Base-by-base conservation (phyloP, 2,888 invertebrate species). In the Cosmopolites sordidus region DNA sequence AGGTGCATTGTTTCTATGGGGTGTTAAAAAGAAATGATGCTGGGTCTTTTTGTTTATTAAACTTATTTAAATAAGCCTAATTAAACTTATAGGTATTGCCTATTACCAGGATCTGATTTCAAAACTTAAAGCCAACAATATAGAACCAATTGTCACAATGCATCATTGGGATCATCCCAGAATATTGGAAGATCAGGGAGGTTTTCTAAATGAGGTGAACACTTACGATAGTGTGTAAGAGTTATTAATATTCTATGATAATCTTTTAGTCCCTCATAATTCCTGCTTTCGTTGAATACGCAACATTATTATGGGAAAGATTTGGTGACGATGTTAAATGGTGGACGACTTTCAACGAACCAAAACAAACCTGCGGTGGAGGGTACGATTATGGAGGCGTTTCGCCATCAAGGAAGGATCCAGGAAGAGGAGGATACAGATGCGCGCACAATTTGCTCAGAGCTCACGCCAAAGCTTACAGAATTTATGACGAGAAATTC, bases 401-500 rank as follows among this genome's bases (percentile, higher is more conserved):
- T 12, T 73, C 73, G 4, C 73, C 74, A 5, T 67, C 63, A 1
- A 56, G 77, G 30, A 60, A 62, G 16, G 8, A 58, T 40, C 47
- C 51, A 41, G 82, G 81, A 2, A 64, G 77, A 15, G 80, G 77
- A 0, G 79, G 79, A 43, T 87, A 87, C 68, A 67, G 79, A 44
- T 84, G 83, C 54, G 74, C 76, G 1, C 84, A 86, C 64, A 82
- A 83, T 62, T 72, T 82, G 50, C 69, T 88, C 15, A 70, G 81
- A 54, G 81, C 83, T 1, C 87, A 88, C 66, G 83, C 82, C 0
- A 76, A 75, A 48, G 82, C 77, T 1, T 87, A 83, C 64, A 76
- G 77, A 45, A 65, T 84, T 17, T 86, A 86, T 65, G 74, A 83
- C 50, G 70, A 75, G 38, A 73, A 79, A 60, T 86, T 78, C 62